Percentiles rank a stretch among this genome's conserved stretches.
phyloP scores from a whole-genome alignment of 2,113 vertebrate species.

The Rhinopomastus cyanomelas region DNA sequence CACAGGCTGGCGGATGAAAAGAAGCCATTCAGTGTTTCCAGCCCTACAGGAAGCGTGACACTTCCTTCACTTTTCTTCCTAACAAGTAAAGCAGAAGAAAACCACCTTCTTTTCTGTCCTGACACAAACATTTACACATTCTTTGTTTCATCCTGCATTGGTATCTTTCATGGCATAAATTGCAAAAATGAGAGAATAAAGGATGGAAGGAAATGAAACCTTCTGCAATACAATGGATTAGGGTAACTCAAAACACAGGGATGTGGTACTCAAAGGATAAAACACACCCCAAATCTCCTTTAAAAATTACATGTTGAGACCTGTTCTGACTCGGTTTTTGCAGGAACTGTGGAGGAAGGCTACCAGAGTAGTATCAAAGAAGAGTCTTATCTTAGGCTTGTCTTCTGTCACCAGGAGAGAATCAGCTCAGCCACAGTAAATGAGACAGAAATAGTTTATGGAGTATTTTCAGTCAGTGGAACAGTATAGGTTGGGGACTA shows the following conservation, averaged over 20 bases:
- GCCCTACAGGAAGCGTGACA: constrained; percentile 21
- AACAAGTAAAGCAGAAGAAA: constrained; percentile 15
- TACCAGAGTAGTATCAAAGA: neutral
- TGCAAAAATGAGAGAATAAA: neutral
- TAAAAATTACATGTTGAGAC: neutral
- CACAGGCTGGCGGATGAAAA: neutral
- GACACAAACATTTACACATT: neutral
- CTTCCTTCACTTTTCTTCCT: neutral
- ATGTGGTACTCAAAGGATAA: neutral
- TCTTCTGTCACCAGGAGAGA: neutral
- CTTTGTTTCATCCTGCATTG: neutral
- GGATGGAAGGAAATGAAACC: constrained; percentile 9
- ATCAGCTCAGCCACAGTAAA: neutral
- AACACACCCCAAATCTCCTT: neutral
- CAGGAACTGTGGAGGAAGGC: neutral
- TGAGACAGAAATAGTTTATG: neutral
- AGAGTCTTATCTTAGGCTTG: neutral
- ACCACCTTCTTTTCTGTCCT: neutral
- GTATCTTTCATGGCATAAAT: neutral
- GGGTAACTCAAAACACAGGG: neutral
- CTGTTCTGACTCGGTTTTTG: neutral
- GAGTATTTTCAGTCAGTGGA: neutral
- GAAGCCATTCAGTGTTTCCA: neutral
- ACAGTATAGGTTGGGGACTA: no score
- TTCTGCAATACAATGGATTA: neutral